Percentiles rank a stretch among this genome's conserved stretches.
Evolutionary conservation across 2,888 invertebrate genomes (phyloP).

Genomic region (Hesperia comma): DNA sequence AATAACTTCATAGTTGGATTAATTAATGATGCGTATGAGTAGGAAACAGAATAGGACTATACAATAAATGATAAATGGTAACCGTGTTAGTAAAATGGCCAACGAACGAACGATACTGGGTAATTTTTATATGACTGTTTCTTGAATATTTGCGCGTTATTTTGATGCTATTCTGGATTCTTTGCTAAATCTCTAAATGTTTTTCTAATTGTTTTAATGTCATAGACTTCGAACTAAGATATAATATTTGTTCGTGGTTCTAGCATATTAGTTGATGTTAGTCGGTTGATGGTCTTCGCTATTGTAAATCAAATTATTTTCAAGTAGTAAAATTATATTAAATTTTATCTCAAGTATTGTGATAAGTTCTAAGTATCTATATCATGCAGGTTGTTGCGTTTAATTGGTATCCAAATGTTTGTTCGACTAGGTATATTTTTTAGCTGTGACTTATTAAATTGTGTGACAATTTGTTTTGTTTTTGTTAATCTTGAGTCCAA

Average conservation of each 20-base stretch:
- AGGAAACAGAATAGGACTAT: constrained; percentile 2
- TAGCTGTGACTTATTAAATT: constrained; percentile 29
- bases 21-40: constrained; percentile 1
- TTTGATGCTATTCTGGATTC: not conserved
- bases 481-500: constrained; percentile 10
- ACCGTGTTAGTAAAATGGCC: not conserved
- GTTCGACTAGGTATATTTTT: not conserved
- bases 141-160: not conserved
- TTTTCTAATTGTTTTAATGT: not conserved
- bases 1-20: not conserved
- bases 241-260: not conserved
- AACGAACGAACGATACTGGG: not conserved
- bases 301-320: constrained; percentile 2
- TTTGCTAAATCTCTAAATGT: not conserved
- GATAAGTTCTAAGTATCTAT: constrained; percentile 29
- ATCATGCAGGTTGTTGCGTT: not conserved
- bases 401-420: not conserved
- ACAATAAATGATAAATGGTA: constrained; percentile 1
- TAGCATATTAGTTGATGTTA: constrained; percentile 14
- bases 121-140: not conserved
- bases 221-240: not conserved
- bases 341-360: constrained; percentile 22
- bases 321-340: constrained; percentile 9
- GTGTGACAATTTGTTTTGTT: constrained; percentile 35
- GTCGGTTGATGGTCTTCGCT: constrained; percentile 11